Base-by-base conservation (phyloP, 1,140 invertebrate species). In the Mylabris phalerata region DNA sequence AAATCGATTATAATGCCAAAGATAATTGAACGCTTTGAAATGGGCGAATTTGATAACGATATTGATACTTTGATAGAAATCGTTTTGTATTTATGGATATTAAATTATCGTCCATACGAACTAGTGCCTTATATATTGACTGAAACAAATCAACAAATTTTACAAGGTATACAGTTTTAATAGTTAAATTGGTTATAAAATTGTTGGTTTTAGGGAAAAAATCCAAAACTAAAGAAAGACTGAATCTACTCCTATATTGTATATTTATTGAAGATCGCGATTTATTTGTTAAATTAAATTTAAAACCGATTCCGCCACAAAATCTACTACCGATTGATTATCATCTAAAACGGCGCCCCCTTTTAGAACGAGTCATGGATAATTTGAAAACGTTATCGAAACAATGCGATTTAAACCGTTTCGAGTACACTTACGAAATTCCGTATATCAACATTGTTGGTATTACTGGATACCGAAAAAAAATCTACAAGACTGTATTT, bases 371-470 rank as follows among this genome's bases (percentile, higher is more conserved):
- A 42, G 51, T 73, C 38, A 57, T 62, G 32, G 55, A 63, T 7
- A 59, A 61, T 59, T 50, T 72, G 24, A 71, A 66, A 42, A 24
- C 11, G 4, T 44, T 67, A 26, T 27, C 54, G 25, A 10, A 19
- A 7, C 19, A 58, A 45, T 46, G 58, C 38, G 32, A 55, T 25
- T 27, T 67, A 38, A 48, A 57, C 41, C 63, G 55, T 46, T 67
- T 68, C 50, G 64, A 73, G 46, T 38, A 66, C 13, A 55, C 41
- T 1, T 67, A 62, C 50, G 67, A 71, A 64, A 56, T 74, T 40
- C 73, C 73, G 9, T 59, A 68, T 60, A 50, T 73, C 24, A 69
- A 72, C 58, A 69, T 74, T 48, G 48, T 69, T 10, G 73, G 71
- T 42, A 70, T 74, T 39, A 68, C 64, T 24, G 73, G 70, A 2